Evolutionary conservation across 1,140 invertebrate species (phyloP).

Genomic region (Cherax quadricarinatus): DNA sequence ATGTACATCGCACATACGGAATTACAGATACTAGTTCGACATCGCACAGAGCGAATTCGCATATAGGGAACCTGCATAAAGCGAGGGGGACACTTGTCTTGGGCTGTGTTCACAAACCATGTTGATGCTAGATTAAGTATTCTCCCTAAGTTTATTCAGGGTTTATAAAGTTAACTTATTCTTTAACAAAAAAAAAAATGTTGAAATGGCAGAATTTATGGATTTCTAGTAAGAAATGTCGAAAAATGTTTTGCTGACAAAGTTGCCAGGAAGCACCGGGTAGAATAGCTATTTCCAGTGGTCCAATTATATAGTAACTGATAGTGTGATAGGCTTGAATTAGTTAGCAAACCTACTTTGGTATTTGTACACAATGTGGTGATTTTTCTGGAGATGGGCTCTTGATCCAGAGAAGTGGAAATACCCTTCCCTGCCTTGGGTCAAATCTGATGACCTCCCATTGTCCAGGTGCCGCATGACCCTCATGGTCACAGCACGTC

Average conservation of each 20-base stretch:
- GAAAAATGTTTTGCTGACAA: conserved; percentile 31
- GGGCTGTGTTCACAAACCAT: conserved; percentile 58
- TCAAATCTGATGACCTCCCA: too few relatives aligned
- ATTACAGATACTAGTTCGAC: too few relatives aligned
- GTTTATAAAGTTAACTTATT: conserved; percentile 53
- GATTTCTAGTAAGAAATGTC: conserved; percentile 56
- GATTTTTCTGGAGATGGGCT: too few relatives aligned
- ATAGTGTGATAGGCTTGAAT: conserved; percentile 7
- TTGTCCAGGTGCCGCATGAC: too few relatives aligned
- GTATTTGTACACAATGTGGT: conserved; percentile 27
- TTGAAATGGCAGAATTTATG: conserved; percentile 50
- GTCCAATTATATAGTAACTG: conserved; percentile 42
- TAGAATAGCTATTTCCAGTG: conserved; percentile 53
- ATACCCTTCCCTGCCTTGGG: too few relatives aligned
- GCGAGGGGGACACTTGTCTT: not conserved
- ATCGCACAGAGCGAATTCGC: too few relatives aligned
- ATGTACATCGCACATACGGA: too few relatives aligned
- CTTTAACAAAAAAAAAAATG: conserved; percentile 29
- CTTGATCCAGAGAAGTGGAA: too few relatives aligned
- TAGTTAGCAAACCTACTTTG: conserved; percentile 29
- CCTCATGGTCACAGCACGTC: too few relatives aligned
- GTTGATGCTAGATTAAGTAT: conserved; percentile 68
- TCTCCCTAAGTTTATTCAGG: conserved; percentile 63
- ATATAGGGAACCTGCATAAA: too few relatives aligned
- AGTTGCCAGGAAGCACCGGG: conserved; percentile 69